A percentile compares a stretch with the other conserved stretches of the same genome.
These are phyloP conservation scores for Dynastes tityus DNA, from an alignment of 2,888 invertebrate genomes.

Conservation along the genomic window DNA sequence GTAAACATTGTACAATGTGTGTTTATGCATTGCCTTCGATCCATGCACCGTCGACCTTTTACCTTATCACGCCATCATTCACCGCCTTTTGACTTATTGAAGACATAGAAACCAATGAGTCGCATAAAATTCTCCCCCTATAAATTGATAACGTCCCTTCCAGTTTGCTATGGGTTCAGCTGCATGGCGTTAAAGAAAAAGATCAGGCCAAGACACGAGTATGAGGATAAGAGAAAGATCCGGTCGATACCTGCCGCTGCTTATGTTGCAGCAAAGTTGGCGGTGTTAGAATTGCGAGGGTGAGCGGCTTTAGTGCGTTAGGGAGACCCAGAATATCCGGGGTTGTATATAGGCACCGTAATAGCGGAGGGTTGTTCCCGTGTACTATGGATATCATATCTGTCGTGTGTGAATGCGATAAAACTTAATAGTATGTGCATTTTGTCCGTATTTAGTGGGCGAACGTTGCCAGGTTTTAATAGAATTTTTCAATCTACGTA, in stretches of 20 bases:
- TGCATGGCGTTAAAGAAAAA: constrained; percentile 15
- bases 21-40: constrained; percentile 5
- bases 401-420: constrained; percentile 46
- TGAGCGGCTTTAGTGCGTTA: constrained; percentile 53
- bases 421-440: constrained; percentile 49
- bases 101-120: constrained; percentile 55
- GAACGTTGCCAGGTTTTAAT: constrained; percentile 35
- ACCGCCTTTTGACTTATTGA: constrained; percentile 56
- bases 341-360: constrained; percentile 43
- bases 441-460: constrained; percentile 46
- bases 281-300: constrained; percentile 38
- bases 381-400: constrained; percentile 44
- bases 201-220: constrained; percentile 30
- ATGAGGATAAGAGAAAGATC: constrained; percentile 37
- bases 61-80: constrained; percentile 49
- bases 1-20: not conserved
- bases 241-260: constrained; percentile 50
- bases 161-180: constrained; percentile 51
- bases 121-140: constrained; percentile 56
- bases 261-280: constrained; percentile 11
- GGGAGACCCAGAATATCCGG: constrained; percentile 52
- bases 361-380: constrained; percentile 32
- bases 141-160: constrained; percentile 57
- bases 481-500: constrained; percentile 41
- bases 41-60: constrained; percentile 31